Base-by-base conservation (phyloP, 2,113 vertebrate genomes). In the Oreochromis aureus region DNA sequence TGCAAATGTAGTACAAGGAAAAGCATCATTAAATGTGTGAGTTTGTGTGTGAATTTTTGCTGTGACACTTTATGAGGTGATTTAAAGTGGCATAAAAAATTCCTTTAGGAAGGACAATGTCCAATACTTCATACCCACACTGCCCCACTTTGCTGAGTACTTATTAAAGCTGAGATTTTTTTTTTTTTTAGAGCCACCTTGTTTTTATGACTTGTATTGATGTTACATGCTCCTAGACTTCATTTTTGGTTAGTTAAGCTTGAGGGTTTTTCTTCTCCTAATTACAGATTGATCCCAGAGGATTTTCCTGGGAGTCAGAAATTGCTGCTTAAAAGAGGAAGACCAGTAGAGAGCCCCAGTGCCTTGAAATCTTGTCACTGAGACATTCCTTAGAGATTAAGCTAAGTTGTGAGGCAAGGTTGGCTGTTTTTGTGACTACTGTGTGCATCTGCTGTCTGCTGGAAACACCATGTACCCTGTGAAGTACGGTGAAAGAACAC, bases 331-430 rank as follows among this genome's bases (percentile, higher is more conserved):
- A 89, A 81, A 90, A 86, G 76, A 91, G 80, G 36, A 54, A 80
- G 84, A 89, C 58, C 86, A 86, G 82, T 48, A 90, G 51, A 61
- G 79, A 87, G 56, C 56, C 71, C 44, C 69, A 3, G 84, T 81
- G 69, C 36, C 59, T 84, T 86, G 44, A 92, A 93, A 94, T 85
- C 46, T 82, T 89, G 87, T 94, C 91, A 92, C 85, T 91, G 85
- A 93, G 87, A 91, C 92, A 94, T 95, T 93, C 92, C 93, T 84
- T 80, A 82, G 91, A 91, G 91, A 94, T 95, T 94, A 94, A 88
- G 89, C 55, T 18, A 79, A 91, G 86, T 89, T 91, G 53, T 78
- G 88, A 91, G 90, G 87, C 51, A 82, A 80, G 83, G 83, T 87
- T 86, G 86, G 84, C 91, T 94, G 89, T 92, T 92, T 95, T 89